Base-by-base conservation (phyloP, 2,888 invertebrate species). In the Ennomos quercinarius region DNA sequence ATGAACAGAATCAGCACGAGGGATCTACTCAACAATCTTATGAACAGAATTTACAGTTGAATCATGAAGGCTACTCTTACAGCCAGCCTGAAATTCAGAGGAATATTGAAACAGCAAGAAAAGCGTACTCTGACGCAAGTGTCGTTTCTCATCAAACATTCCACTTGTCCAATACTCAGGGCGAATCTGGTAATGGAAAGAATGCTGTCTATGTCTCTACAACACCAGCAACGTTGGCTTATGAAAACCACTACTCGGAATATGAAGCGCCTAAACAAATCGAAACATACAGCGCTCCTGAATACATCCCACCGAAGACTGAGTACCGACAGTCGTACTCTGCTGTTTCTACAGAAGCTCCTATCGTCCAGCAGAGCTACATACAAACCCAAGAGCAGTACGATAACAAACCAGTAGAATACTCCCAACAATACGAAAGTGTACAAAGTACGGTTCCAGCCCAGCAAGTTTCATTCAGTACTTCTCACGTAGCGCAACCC, bases 61-160 rank as follows among this genome's bases (percentile, higher is more conserved):
- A 73, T 50, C 81, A 86, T 27, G 60, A 61, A 73, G 84, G 80
- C 8, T 87, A 87, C 61, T 79, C 84, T 0, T 89, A 89, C 57
- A 83, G 68, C 52, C 89, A 90, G 66, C 91, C 91, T 6, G 91
- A 89, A 80, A 87, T 89, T 46, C 89, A 89, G 72, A 80, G 86
- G 61, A 81, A 84, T 45, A 58, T 79, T 40, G 86, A 86, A 66
- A 73, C 77, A 35, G 74, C 75, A 5, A 81, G 75, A 47, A 62
- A 74, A 39, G 77, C 75, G 10, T 90, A 91, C 64, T 91, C 90
- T 34, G 91, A 89, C 57, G 89, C 90, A 11, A 87, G 78, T 65
- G 70, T 81, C 12, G 90, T 92, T 27, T 92, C 92, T 27, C 89
- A 89, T 62, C 91, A 93, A 78, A 78, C 80, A 8, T 87, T 86